These are phyloP conservation scores for Macrotus californicus DNA, from an alignment of 2,113 vertebrate species.

Conservation along the genomic window DNA sequence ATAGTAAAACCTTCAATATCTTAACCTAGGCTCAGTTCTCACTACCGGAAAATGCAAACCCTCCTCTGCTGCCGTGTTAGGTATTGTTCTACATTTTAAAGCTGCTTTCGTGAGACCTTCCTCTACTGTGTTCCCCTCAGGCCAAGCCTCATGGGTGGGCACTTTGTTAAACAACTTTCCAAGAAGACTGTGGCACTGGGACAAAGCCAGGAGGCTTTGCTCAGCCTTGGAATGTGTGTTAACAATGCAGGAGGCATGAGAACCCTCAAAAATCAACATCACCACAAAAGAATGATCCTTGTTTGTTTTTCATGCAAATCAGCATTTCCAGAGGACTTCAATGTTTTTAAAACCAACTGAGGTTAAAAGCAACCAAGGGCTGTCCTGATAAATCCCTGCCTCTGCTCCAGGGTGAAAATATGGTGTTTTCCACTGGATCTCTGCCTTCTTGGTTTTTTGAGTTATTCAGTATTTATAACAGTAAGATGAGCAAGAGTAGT, in stretches of 20 bases:
- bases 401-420: not conserved
- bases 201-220: not conserved
- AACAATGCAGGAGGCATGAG: not conserved
- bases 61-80: not conserved
- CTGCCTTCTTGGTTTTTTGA: not conserved
- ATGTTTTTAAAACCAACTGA: constrained; percentile 2
- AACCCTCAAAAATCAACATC: constrained; percentile 20
- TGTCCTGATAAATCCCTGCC: not conserved
- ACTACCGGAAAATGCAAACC: not conserved
- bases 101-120: not conserved
- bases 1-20: not conserved
- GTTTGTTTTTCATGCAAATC: constrained; percentile 44
- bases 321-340: not conserved
- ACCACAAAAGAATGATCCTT: not conserved
- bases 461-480: not conserved
- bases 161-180: constrained; percentile 23
- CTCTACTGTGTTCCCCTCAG: not conserved
- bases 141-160: constrained; percentile 23
- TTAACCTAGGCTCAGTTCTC: not conserved
- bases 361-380: not conserved
- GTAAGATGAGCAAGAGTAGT: not conserved
- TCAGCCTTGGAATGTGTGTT: not conserved
- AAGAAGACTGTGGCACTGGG: not conserved
- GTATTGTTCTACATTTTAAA: constrained; percentile 31
- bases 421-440: not conserved